Percentiles rank a stretch among this genome's conserved stretches.
phyloP scores from a whole-genome alignment of 2,113 vertebrate genomes.

The Felis chaus region DNA sequence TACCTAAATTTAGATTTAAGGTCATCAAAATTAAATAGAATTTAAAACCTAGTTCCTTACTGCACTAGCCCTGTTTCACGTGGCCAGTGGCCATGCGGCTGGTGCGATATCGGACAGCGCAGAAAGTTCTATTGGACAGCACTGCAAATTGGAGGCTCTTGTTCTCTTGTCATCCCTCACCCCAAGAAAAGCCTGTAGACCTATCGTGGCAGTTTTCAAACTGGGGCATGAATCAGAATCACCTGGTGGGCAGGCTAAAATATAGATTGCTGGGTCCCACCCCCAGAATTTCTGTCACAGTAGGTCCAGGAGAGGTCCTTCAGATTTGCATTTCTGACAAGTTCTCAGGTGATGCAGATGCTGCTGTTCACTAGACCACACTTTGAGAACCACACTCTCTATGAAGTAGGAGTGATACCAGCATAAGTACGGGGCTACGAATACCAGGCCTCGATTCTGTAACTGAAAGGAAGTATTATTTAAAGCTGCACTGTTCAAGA shows the following conservation, averaged over 20 bases:
- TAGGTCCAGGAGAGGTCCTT: background rate
- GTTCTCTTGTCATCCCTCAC: background rate
- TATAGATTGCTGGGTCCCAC: background rate
- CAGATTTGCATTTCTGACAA: background rate
- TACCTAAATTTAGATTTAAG: background rate
- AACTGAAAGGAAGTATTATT: background rate
- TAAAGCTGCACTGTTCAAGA: background rate
- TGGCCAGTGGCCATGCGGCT: background rate
- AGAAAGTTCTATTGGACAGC: background rate
- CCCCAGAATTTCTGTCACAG: background rate
- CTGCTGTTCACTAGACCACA: background rate
- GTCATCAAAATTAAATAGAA: background rate
- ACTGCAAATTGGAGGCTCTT: background rate
- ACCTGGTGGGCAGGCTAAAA: background rate
- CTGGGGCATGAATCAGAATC: background rate
- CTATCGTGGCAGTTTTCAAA: background rate
- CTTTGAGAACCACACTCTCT: background rate
- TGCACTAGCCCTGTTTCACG: background rate
- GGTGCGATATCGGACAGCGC: background rate
- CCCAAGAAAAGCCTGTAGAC: background rate
- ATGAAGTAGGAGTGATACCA: background rate
- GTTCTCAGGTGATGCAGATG: background rate
- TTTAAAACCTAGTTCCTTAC: constrained; percentile 19
- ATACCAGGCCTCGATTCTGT: background rate
- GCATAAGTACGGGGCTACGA: background rate